These are phyloP conservation scores for Holacanthus passer DNA, from an alignment of 2,113 vertebrate genomes.

Conservation along the genomic window DNA sequence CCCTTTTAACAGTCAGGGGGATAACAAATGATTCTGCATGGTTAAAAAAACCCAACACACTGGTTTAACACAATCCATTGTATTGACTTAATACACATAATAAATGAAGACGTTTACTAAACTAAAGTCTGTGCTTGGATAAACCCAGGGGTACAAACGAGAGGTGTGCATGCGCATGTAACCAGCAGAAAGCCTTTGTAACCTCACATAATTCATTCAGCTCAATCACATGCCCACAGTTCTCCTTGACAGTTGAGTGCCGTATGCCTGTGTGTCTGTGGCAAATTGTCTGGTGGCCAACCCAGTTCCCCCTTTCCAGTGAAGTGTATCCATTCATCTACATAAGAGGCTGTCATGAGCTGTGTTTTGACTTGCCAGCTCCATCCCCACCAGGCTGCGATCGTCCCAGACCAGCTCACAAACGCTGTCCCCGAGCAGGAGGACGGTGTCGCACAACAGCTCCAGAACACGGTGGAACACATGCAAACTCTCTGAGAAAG, in stretches of 20 bases:
- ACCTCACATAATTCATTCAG: constrained; percentile 71
- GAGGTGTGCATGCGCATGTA: constrained; percentile 53
- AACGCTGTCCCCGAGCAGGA: constrained; percentile 88
- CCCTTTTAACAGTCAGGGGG: constrained; percentile 66
- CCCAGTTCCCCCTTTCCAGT: constrained; percentile 61
- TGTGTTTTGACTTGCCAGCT: constrained; percentile 88
- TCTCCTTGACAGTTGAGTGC: constrained; percentile 70
- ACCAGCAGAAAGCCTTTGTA: constrained; percentile 58
- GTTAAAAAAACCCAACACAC: constrained; percentile 20
- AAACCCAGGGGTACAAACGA: constrained; percentile 42
- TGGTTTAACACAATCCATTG: constrained; percentile 44
- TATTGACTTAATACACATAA: constrained; percentile 50
- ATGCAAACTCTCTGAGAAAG: constrained; percentile 85
- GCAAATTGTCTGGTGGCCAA: constrained; percentile 78
- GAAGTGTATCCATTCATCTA: constrained; percentile 80
- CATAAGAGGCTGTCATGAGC: constrained; percentile 77
- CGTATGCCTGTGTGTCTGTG: constrained; percentile 71
- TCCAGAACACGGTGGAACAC: constrained; percentile 88
- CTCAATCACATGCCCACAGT: constrained; percentile 60
- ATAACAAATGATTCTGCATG: constrained; percentile 65
- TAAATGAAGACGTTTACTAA: constrained; percentile 64
- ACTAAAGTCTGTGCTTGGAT: constrained; percentile 41
- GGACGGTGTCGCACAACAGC: constrained; percentile 86
- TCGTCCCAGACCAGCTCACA: constrained; percentile 93
- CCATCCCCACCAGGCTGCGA: constrained; percentile 90